A percentile compares a stretch with the other conserved stretches of the same genome.
phyloP scores from a whole-genome alignment of 1,140 invertebrate genomes.

The Hyles vespertilio region DNA sequence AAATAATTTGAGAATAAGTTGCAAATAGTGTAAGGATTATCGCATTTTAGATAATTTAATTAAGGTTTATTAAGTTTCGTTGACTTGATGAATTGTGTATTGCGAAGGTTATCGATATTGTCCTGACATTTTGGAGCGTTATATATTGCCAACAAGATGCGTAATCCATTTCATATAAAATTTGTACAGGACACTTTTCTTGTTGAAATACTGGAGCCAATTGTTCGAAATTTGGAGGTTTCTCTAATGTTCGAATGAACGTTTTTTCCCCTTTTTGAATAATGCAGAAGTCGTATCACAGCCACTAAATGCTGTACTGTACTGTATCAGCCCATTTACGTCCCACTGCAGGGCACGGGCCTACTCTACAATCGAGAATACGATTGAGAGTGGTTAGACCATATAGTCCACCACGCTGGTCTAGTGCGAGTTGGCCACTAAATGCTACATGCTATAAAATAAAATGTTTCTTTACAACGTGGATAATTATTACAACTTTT shows the following conservation, averaged over 20 bases:
- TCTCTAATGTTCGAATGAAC: conserved; percentile 25
- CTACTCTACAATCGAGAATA: too few relatives aligned
- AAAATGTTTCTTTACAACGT: conserved; percentile 35
- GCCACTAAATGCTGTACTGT: conserved; percentile 45
- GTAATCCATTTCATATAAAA: conserved; percentile 41
- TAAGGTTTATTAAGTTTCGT: conserved; percentile 42
- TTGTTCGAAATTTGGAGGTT: conserved; percentile 36
- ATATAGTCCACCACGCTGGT: too few relatives aligned
- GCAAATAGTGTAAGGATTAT: too few relatives aligned
- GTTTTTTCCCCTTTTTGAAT: conserved; percentile 45
- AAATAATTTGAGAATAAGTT: too few relatives aligned
- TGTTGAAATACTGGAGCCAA: conserved; percentile 42
- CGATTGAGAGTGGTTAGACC: too few relatives aligned
- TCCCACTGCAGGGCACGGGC: too few relatives aligned
- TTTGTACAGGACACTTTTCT: conserved; percentile 40
- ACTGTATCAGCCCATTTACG: too few relatives aligned
- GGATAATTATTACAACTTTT: conserved; percentile 41
- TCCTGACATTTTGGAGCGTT: conserved; percentile 44
- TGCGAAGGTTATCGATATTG: conserved; percentile 34
- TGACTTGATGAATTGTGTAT: conserved; percentile 39
- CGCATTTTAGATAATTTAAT: too few relatives aligned
- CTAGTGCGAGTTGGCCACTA: too few relatives aligned
- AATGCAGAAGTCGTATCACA: conserved; percentile 41
- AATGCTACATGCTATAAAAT: too few relatives aligned
- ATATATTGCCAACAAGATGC: conserved; percentile 40